Percentiles rank a stretch among this genome's conserved stretches.
Evolutionary conservation across 2,113 vertebrate species (phyloP).

Genomic region (Tetrax tetrax): DNA sequence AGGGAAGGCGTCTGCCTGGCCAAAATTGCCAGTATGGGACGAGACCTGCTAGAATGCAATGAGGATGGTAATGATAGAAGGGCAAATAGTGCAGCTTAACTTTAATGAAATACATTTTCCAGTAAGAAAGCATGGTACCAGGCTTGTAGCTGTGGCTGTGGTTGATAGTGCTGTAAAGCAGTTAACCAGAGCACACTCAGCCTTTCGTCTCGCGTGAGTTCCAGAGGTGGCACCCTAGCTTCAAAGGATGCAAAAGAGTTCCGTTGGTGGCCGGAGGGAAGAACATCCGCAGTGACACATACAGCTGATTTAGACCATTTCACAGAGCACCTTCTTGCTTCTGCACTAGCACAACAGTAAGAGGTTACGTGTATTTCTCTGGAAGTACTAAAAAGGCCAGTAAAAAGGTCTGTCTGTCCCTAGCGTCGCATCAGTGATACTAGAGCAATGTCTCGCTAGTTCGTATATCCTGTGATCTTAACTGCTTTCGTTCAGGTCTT

Average conservation of each 20-base stretch:
- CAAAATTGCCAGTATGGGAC: not conserved
- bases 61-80: not conserved
- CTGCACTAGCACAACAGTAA: accelerated
- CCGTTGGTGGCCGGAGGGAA: not conserved
- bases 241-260: not conserved
- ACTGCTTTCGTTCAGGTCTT: not conserved
- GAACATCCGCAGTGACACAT: not conserved
- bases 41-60: not conserved
- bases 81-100: not conserved
- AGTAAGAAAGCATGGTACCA: accelerated
- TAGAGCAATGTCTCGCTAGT: not conserved
- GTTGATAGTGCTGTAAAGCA: not conserved
- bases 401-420: not conserved
- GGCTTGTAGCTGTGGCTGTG: not conserved
- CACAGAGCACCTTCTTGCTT: not conserved
- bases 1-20: not conserved
- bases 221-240: not conserved
- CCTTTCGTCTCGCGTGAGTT: not conserved
- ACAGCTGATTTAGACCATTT: not conserved
- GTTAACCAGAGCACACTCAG: not conserved
- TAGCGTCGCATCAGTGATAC: accelerated
- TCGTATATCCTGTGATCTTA: accelerated
- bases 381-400: not conserved
- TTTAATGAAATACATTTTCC: not conserved
- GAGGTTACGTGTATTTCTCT: not conserved